Conservation (phyloP, 1,140 invertebrate genomes). For the Anastrepha obliqua region DNA sequence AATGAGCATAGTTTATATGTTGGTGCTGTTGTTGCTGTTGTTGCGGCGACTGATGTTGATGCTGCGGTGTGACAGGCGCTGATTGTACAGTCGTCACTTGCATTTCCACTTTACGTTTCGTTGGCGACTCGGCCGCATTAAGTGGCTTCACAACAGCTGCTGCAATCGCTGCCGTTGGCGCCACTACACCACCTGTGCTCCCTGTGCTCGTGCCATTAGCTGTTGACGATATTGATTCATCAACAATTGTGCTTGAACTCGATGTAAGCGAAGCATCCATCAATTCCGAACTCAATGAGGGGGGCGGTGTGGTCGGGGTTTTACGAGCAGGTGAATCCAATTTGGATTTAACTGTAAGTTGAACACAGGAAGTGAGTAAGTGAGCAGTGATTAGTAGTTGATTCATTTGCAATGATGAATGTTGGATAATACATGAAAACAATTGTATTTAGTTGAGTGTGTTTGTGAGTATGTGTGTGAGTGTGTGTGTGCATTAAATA, state of each 20-base stretch:
- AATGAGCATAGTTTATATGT: conserved; percentile 63
- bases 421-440: neutral
- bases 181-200: conserved; percentile 4
- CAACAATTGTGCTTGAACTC: conserved; percentile 71
- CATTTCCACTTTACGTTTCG: conserved; percentile 32
- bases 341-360: conserved; percentile 57
- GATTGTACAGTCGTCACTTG: conserved; percentile 42
- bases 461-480: neutral
- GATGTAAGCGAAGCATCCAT: conserved; percentile 71
- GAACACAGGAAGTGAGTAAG: conserved; percentile 41
- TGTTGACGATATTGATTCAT: conserved; percentile 67
- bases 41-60: neutral
- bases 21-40: conserved; percentile 51
- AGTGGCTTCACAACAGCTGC: conserved; percentile 56
- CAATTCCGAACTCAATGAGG: conserved; percentile 63
- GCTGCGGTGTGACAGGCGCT: conserved; percentile 22
- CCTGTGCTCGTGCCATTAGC: conserved; percentile 16
- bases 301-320: conserved; percentile 57
- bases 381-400: conserved; percentile 39
- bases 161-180: conserved; percentile 38
- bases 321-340: conserved; percentile 54
- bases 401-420: conserved; percentile 17
- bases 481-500: conserved; percentile 49
- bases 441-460: neutral
- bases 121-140: conserved; percentile 49